Evolutionary conservation across 2,888 invertebrate genomes (phyloP).

Genomic region (Acleris emargana): DNA sequence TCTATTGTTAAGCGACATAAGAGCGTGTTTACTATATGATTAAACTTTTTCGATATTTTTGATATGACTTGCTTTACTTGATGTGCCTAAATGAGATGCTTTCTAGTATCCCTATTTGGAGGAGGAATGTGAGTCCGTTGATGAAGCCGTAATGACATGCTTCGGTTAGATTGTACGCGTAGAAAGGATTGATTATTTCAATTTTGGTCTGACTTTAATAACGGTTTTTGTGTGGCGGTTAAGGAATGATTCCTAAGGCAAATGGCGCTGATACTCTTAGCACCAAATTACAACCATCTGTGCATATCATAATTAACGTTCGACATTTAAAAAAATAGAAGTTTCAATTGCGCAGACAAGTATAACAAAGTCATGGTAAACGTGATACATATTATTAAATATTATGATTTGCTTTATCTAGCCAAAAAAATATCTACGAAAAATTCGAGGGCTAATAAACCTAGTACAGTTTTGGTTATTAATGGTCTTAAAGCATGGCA

Average conservation of each 20-base stretch:
- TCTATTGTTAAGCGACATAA: background rate
- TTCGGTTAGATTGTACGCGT: constrained; percentile 2
- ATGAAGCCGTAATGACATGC: background rate
- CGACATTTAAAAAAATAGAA: too few species aligned
- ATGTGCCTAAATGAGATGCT: constrained; percentile 6
- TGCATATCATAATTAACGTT: too few species aligned
- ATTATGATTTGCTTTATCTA: too few species aligned
- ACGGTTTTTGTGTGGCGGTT: background rate
- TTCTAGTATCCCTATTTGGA: constrained; percentile 5
- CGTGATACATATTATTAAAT: too few species aligned
- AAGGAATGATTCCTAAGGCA: background rate
- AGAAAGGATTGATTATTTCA: constrained; percentile 3
- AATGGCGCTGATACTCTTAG: background rate
- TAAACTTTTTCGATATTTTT: background rate
- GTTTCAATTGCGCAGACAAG: too few species aligned
- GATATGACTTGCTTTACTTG: constrained; percentile 1
- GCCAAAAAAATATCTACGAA: too few species aligned
- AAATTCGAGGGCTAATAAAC: too few species aligned
- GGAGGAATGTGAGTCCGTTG: constrained; percentile 1
- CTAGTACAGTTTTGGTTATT: too few species aligned
- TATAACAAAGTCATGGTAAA: too few species aligned
- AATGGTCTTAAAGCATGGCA: too few species aligned
- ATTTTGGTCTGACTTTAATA: constrained; percentile 7
- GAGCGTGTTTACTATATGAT: background rate
- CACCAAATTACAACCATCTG: too few species aligned